phyloP scores from a whole-genome alignment of 2,888 invertebrate species.

The Zeuzera pyrina region DNA sequence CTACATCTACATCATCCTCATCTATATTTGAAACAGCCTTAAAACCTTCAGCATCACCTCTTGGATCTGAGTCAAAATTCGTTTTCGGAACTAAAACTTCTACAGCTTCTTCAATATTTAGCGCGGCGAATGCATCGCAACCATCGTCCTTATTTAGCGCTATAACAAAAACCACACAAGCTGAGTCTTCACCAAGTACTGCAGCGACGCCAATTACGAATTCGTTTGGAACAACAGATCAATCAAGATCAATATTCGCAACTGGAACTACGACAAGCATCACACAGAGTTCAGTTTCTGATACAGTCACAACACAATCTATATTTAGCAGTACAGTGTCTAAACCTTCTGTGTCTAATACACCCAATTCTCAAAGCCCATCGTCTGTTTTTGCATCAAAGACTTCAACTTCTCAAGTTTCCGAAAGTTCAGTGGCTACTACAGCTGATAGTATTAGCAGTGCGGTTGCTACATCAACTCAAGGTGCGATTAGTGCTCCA shows the following conservation, averaged over 20 bases:
- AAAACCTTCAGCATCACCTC: slow-evolving; percentile 10
- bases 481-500: slow-evolving; percentile 27
- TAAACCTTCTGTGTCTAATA: slow-evolving; percentile 13
- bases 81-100: neutral
- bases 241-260: slow-evolving; percentile 20
- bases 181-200: neutral
- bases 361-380: slow-evolving; percentile 18
- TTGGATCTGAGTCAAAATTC: slow-evolving; percentile 3
- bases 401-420: slow-evolving; percentile 16
- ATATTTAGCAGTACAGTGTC: slow-evolving; percentile 2
- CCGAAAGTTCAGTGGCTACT: slow-evolving; percentile 24
- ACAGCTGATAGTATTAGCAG: too few species aligned
- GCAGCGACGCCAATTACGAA: slow-evolving; percentile 16
- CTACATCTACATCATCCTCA: slow-evolving; percentile 16
- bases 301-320: slow-evolving; percentile 2
- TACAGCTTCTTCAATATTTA: slow-evolving; percentile 1
- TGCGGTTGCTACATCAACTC: slow-evolving; percentile 19
- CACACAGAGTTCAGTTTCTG: neutral
- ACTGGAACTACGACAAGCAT: slow-evolving; percentile 15
- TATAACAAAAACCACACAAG: neutral
- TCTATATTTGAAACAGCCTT: slow-evolving; percentile 21
- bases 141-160: neutral
- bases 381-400: slow-evolving; percentile 27
- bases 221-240: slow-evolving; percentile 23
- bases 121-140: neutral